These are phyloP conservation scores for Irena cyanogastra DNA, from an alignment of 2,113 vertebrate species.

Conservation along the genomic window DNA sequence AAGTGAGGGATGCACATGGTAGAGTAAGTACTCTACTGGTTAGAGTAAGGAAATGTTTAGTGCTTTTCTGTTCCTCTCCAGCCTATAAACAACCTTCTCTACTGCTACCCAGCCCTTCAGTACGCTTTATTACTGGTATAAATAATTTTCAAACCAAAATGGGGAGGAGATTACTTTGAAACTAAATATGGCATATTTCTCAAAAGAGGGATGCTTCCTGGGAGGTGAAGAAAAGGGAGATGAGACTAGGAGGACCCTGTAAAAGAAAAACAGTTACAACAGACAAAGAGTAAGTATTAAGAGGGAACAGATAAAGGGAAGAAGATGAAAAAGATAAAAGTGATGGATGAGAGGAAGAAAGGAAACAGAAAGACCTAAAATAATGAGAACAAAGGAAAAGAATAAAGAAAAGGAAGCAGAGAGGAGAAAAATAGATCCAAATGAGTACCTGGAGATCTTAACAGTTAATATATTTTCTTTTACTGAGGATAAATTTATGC, in stretches of 20 bases:
- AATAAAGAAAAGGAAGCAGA: not conserved
- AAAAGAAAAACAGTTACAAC: not conserved
- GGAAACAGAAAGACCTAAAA: not conserved
- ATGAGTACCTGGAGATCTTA: not conserved
- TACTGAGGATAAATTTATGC: not conserved
- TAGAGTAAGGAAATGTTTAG: not conserved
- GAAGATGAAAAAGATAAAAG: conserved; percentile 34
- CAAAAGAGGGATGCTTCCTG: not conserved
- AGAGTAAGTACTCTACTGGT: no score
- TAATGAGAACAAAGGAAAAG: conserved; percentile 22
- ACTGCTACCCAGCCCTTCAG: not conserved
- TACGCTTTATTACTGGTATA: not conserved
- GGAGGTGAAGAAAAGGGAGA: not conserved
- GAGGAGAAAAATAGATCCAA: not conserved
- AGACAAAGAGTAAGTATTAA: conserved; percentile 3
- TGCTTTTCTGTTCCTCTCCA: not conserved
- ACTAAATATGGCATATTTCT: not conserved
- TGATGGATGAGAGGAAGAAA: conserved; percentile 41
- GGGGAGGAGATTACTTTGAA: not conserved
- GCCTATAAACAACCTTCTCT: not conserved
- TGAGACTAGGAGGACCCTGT: not conserved
- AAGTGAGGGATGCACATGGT: not conserved
- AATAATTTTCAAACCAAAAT: not conserved
- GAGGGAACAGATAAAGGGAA: not conserved
- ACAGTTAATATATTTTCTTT: not conserved